Percentiles rank a stretch among this genome's conserved stretches.
These are phyloP conservation scores for Eulemur mongoz DNA, from an alignment of 2,797 vertebrate species.

Conservation along the genomic window DNA sequence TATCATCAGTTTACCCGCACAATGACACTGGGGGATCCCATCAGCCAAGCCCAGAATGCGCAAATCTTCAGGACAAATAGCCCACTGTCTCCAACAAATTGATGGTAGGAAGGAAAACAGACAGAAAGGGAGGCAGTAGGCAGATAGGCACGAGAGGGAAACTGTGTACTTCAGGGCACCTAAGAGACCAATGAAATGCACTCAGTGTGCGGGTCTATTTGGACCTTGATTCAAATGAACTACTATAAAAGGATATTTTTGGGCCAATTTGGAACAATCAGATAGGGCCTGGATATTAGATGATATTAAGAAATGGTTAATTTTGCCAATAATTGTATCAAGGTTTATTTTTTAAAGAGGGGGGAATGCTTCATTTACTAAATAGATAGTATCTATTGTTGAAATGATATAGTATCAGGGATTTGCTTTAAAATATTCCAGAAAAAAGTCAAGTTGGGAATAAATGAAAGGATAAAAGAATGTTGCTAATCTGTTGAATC, in stretches of 20 bases:
- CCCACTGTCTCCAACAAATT: background rate
- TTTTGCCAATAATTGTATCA: background rate
- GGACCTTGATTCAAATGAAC: background rate
- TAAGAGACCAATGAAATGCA: background rate
- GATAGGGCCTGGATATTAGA: background rate
- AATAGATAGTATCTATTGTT: background rate
- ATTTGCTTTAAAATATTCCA: background rate
- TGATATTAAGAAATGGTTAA: background rate
- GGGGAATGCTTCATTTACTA: fast-evolving
- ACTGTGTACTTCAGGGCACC: background rate
- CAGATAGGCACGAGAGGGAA: background rate
- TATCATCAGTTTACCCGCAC: background rate
- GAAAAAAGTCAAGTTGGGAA: background rate
- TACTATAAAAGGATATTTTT: background rate
- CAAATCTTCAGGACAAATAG: background rate
- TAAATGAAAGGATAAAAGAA: background rate
- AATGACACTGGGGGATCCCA: background rate
- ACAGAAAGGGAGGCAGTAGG: background rate
- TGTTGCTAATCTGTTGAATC: background rate
- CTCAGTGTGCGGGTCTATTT: background rate
- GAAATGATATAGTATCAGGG: background rate
- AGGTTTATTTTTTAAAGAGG: background rate
- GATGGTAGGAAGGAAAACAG: background rate
- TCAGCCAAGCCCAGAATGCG: background rate
- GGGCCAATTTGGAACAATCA: background rate